Evolutionary conservation across 2,797 vertebrate species (phyloP), one percentile per base, ranked within the genome.

Genomic region (Rhinogobio ventralis): DNA sequence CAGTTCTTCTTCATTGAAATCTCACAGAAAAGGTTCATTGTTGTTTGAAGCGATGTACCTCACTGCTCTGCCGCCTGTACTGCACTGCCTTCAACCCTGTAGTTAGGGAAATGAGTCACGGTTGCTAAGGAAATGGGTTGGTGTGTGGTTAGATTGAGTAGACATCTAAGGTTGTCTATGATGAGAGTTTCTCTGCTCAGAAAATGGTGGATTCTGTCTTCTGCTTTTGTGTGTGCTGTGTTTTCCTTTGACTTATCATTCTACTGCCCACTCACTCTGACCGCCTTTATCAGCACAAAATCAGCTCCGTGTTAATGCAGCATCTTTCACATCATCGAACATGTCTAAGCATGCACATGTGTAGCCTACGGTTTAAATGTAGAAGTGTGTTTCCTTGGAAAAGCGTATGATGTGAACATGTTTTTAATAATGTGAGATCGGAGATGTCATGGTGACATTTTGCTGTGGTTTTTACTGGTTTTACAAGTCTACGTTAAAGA

Each of bases 31-130:
- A 69, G 57, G 49, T 62, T 85, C 55, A 66, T 81, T 81, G 78
- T 81, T 60, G 73, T 66, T 82, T 53, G 5, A 64, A 30, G 30
- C 5, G 7, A 80, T 80, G 84, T 76, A 53, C 66, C 57, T 91
- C 60, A 55, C 46, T 51, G 77, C 85, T 85, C 86, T 90, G 87
- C 84, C 89, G 89, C 89, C 82, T 90, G 89, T 81, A 86, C 86
- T 72, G 90, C 90, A 83, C 81, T 83, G 91, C 90, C 87, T 92
- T 93, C 90, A 78, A 90, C 90, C 84, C 84, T 49, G 92, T 94
- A 91, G 93, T 92, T 91, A 93, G 91, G 94, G 94, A 95, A 95
- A 94, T 95, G 92, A 95, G 89, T 94, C 93, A 93, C 36, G 4
- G 94, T 95, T 93, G 85, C 92, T 91, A 95, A 95, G 94, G 95